Percentiles rank a stretch among this genome's conserved stretches.
These are phyloP conservation scores for Gari tellinella DNA, from an alignment of 2,888 invertebrate genomes.

Conservation along the genomic window DNA sequence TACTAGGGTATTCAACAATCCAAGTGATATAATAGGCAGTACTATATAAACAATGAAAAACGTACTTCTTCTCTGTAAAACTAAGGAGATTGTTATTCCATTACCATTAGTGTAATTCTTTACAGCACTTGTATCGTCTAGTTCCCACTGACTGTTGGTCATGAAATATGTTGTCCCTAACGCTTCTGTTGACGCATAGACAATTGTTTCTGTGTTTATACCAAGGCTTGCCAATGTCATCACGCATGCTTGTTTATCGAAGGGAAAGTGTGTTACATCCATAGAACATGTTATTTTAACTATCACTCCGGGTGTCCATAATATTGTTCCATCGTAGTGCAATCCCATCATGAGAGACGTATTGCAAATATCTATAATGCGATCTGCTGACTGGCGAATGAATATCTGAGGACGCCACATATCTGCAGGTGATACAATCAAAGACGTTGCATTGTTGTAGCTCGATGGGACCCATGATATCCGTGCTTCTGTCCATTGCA, in stretches of 20 bases:
- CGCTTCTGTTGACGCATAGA: too few species aligned
- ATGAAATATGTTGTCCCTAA: not conserved
- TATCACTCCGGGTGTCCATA: slow-evolving; percentile 25
- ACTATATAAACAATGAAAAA: slow-evolving; percentile 47
- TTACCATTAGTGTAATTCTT: not conserved
- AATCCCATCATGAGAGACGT: slow-evolving; percentile 6
- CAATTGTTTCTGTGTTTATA: too few species aligned
- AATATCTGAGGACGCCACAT: slow-evolving; percentile 40
- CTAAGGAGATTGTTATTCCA: not conserved
- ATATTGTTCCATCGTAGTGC: slow-evolving; percentile 7
- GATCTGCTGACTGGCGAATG: slow-evolving; percentile 11
- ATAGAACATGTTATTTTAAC: slow-evolving; percentile 29
- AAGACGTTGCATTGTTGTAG: slow-evolving; percentile 5
- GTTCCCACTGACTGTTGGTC: slow-evolving; percentile 33
- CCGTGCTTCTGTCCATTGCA: slow-evolving; percentile 30
- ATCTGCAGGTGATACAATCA: slow-evolving; percentile 12
- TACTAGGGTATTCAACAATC: slow-evolving; percentile 33
- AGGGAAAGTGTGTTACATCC: slow-evolving; percentile 43
- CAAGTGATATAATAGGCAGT: slow-evolving; percentile 37
- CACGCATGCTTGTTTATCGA: slow-evolving; percentile 36
- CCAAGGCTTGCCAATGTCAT: slow-evolving; percentile 6
- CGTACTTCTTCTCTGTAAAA: slow-evolving; percentile 19
- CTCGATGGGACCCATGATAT: slow-evolving; percentile 29
- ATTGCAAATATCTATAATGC: slow-evolving; percentile 17
- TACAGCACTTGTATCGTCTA: not conserved